These are phyloP conservation scores for Alloplasta piceator DNA, from an alignment of 2,888 invertebrate species.

Conservation along the genomic window DNA sequence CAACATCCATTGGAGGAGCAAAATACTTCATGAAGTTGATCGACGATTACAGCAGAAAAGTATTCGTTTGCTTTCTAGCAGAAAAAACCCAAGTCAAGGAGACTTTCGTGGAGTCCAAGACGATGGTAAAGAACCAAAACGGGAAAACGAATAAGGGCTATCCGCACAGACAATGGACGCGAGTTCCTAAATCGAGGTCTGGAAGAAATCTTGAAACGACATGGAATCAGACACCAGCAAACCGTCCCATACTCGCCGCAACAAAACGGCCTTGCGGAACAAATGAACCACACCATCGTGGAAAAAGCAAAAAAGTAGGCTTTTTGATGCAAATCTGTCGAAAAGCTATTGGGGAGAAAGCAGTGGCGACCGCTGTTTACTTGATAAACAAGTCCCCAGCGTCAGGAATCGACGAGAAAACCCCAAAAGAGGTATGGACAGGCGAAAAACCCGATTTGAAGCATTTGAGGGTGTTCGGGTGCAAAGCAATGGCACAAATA, in stretches of 20 bases:
- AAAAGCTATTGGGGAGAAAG: constrained; percentile 7
- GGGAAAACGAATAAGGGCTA: constrained; percentile 53
- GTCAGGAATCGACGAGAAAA: background rate
- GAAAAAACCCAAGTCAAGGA: constrained; percentile 51
- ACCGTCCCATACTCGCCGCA: too few species aligned
- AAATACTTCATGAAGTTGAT: constrained; percentile 61
- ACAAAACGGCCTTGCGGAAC: too few species aligned
- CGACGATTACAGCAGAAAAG: constrained; percentile 63
- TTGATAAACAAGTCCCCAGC: constrained; percentile 44
- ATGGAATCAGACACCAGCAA: constrained; percentile 55
- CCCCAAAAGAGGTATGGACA: constrained; percentile 35
- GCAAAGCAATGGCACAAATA: constrained; percentile 41
- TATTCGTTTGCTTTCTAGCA: constrained; percentile 61
- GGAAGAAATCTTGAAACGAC: constrained; percentile 11
- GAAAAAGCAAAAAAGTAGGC: background rate
- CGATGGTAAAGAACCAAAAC: constrained; percentile 59
- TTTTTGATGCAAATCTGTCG: background rate
- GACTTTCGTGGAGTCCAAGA: constrained; percentile 58
- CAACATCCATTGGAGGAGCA: constrained; percentile 54
- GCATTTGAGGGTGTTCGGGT: constrained; percentile 36
- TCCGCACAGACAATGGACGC: constrained; percentile 57
- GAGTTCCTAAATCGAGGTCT: constrained; percentile 51
- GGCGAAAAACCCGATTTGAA: constrained; percentile 32
- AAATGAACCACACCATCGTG: background rate
- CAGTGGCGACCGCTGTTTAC: constrained; percentile 34